phyloP scores from a whole-genome alignment of 2,888 invertebrate genomes.

The Pilophorus perplexus region DNA sequence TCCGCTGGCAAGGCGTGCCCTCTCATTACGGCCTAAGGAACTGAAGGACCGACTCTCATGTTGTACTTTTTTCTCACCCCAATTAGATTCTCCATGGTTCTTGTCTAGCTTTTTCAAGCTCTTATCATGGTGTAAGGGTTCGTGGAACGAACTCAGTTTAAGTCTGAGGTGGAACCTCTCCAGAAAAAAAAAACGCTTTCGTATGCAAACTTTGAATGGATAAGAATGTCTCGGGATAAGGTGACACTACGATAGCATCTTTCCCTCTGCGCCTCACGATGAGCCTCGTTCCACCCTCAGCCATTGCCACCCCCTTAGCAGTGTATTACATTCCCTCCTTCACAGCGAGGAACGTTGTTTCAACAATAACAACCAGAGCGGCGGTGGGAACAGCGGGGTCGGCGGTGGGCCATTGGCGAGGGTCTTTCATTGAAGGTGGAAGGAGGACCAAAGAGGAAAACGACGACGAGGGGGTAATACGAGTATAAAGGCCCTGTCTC shows the following conservation, averaged over 20 bases:
- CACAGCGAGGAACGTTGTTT: neutral
- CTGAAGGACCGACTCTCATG: no score
- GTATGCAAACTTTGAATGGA: neutral
- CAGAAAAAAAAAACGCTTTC: no score
- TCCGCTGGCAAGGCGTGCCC: neutral
- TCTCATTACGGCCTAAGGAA: no score
- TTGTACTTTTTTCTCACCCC: no score
- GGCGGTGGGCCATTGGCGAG: no score
- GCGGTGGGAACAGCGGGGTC: neutral
- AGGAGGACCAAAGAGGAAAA: no score
- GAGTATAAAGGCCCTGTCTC: constrained; percentile 11
- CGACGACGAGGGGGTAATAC: constrained; percentile 6
- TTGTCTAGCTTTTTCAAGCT: no score
- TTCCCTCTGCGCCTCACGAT: neutral
- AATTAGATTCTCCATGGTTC: no score
- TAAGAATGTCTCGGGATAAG: neutral
- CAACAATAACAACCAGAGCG: constrained; percentile 14
- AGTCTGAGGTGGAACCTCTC: no score
- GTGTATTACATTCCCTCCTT: neutral
- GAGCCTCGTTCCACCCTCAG: neutral
- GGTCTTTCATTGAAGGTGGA: neutral
- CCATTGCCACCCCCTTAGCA: neutral
- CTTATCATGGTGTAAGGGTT: no score
- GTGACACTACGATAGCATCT: neutral
- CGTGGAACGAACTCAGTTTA: no score